phyloP scores from a whole-genome alignment of 2,888 invertebrate genomes.

The Arctia plantaginis region DNA sequence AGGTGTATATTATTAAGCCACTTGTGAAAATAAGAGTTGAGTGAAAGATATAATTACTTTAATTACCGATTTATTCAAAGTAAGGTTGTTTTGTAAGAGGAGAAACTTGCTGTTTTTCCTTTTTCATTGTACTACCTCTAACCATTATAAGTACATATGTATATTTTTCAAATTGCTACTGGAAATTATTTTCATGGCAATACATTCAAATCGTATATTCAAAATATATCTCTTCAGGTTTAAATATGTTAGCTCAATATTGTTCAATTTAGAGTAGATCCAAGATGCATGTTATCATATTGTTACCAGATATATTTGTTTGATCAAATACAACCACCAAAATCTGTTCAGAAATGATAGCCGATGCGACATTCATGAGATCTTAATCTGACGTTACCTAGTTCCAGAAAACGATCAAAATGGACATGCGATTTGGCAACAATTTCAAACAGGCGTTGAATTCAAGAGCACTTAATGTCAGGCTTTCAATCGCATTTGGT shows the following conservation, averaged over 20 bases:
- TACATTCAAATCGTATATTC: too few species aligned
- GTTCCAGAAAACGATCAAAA: neutral
- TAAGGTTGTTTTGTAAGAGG: neutral
- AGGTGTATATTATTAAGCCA: neutral
- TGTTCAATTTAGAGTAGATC: too few species aligned
- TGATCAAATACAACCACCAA: neutral
- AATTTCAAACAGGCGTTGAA: neutral
- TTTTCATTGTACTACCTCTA: neutral
- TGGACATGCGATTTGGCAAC: slow-evolving; percentile 6
- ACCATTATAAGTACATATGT: neutral
- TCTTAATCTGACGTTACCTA: neutral
- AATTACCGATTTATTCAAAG: too few species aligned
- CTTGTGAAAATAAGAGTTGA: neutral
- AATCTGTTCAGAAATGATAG: neutral
- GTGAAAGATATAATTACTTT: neutral
- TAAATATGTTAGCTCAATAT: neutral
- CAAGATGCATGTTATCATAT: neutral
- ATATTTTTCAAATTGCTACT: neutral
- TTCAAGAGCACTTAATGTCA: neutral
- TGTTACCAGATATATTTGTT: neutral
- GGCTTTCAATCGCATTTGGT: neutral
- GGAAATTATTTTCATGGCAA: neutral
- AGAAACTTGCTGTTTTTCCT: neutral
- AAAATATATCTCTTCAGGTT: neutral
- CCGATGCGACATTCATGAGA: neutral